Evolutionary conservation across 2,888 invertebrate species (phyloP).

Genomic region (Isotomurus palustris): DNA sequence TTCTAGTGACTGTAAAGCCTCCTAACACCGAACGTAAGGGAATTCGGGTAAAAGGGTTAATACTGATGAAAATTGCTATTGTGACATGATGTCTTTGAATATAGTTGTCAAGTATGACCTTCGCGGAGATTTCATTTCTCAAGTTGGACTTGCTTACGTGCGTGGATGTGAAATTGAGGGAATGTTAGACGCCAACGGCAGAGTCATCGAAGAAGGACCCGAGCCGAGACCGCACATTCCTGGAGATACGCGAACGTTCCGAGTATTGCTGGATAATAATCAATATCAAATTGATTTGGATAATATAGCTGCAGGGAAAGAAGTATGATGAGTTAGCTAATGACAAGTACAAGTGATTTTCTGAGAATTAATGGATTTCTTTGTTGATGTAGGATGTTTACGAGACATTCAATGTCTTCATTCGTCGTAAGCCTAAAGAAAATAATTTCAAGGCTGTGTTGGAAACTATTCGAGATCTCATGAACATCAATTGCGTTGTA

Average conservation of each 20-base stretch:
- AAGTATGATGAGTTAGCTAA: slow-evolving; percentile 54
- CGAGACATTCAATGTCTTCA: slow-evolving; percentile 90
- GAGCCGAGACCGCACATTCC: slow-evolving; percentile 80
- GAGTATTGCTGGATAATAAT: slow-evolving; percentile 89
- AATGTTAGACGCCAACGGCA: slow-evolving; percentile 89
- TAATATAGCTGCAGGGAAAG: slow-evolving; percentile 69
- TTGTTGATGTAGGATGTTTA: slow-evolving; percentile 65
- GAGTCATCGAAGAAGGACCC: slow-evolving; percentile 93
- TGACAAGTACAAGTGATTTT: not conserved
- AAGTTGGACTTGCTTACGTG: slow-evolving; percentile 85
- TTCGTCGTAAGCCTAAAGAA: slow-evolving; percentile 98
- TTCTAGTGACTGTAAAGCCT: slow-evolving; percentile 86
- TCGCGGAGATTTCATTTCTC: slow-evolving; percentile 66
- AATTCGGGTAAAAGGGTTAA: not conserved
- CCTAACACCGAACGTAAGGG: slow-evolving; percentile 69
- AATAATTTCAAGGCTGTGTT: slow-evolving; percentile 99
- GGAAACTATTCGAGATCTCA: slow-evolving; percentile 95
- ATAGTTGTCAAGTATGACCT: slow-evolving; percentile 30
- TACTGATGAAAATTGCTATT: slow-evolving; percentile 22
- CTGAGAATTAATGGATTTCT: slow-evolving; percentile 6
- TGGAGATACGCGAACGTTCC: slow-evolving; percentile 84
- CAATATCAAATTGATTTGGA: slow-evolving; percentile 94
- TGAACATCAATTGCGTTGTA: slow-evolving; percentile 98
- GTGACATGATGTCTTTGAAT: slow-evolving; percentile 6
- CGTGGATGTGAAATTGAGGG: slow-evolving; percentile 98